These are phyloP conservation scores for Unio delphinus DNA, from an alignment of 2,888 invertebrate genomes.

Conservation along the genomic window DNA sequence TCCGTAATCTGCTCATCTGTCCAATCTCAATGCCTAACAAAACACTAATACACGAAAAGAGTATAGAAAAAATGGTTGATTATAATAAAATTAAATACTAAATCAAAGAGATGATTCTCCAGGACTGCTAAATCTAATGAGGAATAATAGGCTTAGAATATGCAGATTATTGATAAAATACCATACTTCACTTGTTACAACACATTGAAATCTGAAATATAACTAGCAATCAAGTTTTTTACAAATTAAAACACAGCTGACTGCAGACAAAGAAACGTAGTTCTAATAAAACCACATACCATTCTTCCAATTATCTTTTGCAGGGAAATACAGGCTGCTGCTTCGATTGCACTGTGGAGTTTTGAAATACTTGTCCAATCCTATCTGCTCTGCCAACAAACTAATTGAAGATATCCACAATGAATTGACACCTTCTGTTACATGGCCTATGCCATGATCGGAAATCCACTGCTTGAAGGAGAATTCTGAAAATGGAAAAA, in stretches of 20 bases:
- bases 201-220: no score
- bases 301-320: constrained; percentile 13
- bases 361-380: constrained; percentile 14
- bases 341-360: constrained; percentile 8
- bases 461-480: constrained; percentile 8
- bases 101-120: no score
- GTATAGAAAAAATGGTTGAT: no score
- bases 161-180: no score
- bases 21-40: no score
- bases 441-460: constrained; percentile 2
- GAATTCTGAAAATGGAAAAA: constrained; percentile 13
- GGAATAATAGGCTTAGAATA: no score
- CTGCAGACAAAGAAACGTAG: not conserved
- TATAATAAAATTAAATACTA: no score
- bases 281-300: constrained; percentile 7
- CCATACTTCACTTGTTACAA: no score
- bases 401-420: constrained; percentile 10
- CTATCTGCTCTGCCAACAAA: constrained; percentile 16
- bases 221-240: no score
- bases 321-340: constrained; percentile 5
- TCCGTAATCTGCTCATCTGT: no score
- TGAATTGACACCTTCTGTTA: constrained; percentile 3
- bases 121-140: no score
- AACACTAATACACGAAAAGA: no score
- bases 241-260: not conserved